Evolutionary conservation across 2,888 invertebrate species (phyloP).

Genomic region (Eutolmus rufibarbis): DNA sequence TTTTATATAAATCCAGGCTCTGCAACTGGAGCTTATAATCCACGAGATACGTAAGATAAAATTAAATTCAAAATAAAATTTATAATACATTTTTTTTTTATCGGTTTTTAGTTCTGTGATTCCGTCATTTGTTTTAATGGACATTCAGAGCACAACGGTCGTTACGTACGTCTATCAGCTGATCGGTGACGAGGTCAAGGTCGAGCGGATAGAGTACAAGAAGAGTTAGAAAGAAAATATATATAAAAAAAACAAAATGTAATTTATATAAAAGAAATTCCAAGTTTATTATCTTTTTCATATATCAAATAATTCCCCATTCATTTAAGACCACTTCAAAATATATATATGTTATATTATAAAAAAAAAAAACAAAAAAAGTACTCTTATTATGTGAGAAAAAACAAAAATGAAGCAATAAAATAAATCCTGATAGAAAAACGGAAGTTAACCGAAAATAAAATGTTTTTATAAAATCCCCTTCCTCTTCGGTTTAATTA

Average conservation of each 20-base stretch:
- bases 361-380: too few relatives aligned
- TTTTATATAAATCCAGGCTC: slow-evolving; percentile 99
- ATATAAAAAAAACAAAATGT: background rate
- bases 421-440: too few relatives aligned
- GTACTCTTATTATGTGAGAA: too few relatives aligned
- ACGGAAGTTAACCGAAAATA: too few relatives aligned
- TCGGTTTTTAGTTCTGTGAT: slow-evolving; percentile 72
- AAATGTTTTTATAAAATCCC: too few relatives aligned
- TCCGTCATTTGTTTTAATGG: slow-evolving; percentile 98
- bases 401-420: too few relatives aligned
- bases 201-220: slow-evolving; percentile 96
- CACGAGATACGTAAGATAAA: slow-evolving; percentile 79
- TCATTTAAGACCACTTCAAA: too few relatives aligned
- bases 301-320: background rate
- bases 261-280: background rate
- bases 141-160: slow-evolving; percentile 97
- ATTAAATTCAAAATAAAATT: too few relatives aligned
- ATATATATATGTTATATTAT: too few relatives aligned
- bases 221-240: slow-evolving; percentile 70
- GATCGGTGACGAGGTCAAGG: slow-evolving; percentile 98
- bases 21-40: slow-evolving; percentile 97
- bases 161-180: slow-evolving; percentile 98
- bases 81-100: background rate
- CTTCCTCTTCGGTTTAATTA: too few relatives aligned
- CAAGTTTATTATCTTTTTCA: background rate